Base-by-base conservation (phyloP, 2,888 invertebrate genomes). In the Pristionchus arcanus region DNA sequence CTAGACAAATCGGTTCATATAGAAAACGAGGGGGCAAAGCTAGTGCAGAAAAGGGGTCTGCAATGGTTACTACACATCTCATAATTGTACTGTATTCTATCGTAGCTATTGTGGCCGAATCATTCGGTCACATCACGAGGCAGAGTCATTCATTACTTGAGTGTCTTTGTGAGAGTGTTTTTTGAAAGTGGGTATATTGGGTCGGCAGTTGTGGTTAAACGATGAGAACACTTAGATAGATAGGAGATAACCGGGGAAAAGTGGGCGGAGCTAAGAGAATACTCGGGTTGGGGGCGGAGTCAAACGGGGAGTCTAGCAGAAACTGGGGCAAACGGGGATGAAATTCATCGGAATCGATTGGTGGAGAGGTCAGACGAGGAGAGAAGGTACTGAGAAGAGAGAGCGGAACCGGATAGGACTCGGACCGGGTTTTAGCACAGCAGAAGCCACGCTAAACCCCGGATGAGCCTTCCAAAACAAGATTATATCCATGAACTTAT, bases 401-500 rank as follows among this genome's bases (percentile, higher is more conserved):
- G 81, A 28, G 15, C 21, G 81, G 81, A 28, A 77, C 37, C n/a
- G 34, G 74, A 77, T 16, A 31, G 71, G 21, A 77, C 25, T 42
- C 31, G 25, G 25, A 11, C 7, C 42, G 37, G 42, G 15, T 31
- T 68, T 71, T 42, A 53, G n/a, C 34, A 15, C 71, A 11, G 34
- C 71, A 37, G 28, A 19, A 42, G 4, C 21, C 37, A 2, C 4
- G 0, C 74, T 7, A 37, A 37, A 37, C 28, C 15, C 37, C 7
- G 37, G 37, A 37, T 25, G 34, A 34, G 31, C 71, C 71, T 71
- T 21, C 71, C 81, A 81, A 81, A 81, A 81, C 81, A 81, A 28
- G 81, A 81, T 81, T 81, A 81, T 81, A 81, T 81, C 81, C 81
- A 81, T 81, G 81, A 81, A 81, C 81, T 81, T 81, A 81, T 81